These are phyloP conservation scores for Archocentrus centrarchus DNA, from an alignment of 2,113 vertebrate species.

Conservation along the genomic window DNA sequence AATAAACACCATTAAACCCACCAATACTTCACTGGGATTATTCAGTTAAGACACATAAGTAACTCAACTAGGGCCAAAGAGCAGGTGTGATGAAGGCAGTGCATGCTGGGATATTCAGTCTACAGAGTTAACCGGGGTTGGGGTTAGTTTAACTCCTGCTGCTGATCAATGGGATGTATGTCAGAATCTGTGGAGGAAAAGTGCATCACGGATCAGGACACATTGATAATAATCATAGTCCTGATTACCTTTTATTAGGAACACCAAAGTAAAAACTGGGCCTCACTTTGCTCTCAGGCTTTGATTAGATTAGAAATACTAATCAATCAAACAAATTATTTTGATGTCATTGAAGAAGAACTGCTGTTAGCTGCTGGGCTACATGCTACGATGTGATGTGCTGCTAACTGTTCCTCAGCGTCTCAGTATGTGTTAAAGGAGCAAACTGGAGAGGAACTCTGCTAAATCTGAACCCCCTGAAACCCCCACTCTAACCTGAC, in stretches of 20 bases:
- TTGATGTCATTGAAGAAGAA: rapidly evolving
- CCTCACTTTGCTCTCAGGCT: not conserved
- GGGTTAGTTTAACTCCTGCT: not conserved
- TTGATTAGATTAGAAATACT: not conserved
- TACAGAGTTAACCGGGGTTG: not conserved
- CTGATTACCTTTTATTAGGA: not conserved
- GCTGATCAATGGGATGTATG: no score
- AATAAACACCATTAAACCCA: not conserved
- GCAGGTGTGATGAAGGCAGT: conserved; percentile 11
- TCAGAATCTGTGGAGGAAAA: no score
- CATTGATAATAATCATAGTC: no score
- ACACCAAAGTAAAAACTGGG: not conserved
- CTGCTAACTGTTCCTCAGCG: no score
- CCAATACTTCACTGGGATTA: not conserved
- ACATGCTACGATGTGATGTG: rapidly evolving
- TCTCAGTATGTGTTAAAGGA: not conserved
- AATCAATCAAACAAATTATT: no score
- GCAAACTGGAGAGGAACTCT: not conserved
- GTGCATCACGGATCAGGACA: no score
- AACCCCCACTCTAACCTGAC: no score
- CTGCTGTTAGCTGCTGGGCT: not conserved
- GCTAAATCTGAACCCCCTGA: not conserved
- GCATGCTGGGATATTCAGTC: conserved; percentile 33
- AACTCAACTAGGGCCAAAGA: not conserved
- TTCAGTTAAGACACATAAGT: not conserved